Percentiles rank a stretch among this genome's conserved stretches.
Evolutionary conservation across 2,113 vertebrate genomes (phyloP).

Genomic region (Perognathus longimembris): DNA sequence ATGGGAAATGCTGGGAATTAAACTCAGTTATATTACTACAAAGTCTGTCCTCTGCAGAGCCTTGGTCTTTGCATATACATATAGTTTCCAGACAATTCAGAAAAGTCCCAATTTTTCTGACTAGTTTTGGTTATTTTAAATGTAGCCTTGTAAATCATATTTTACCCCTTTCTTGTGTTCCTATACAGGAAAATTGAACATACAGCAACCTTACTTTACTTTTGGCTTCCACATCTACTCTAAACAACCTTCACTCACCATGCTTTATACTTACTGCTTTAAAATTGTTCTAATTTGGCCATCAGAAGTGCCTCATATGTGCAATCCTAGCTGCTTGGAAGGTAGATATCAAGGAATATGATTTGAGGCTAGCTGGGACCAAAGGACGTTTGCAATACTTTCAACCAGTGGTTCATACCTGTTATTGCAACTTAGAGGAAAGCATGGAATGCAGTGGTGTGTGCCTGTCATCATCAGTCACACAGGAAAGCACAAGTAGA

Average conservation of each 20-base stretch:
- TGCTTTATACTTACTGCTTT: neutral
- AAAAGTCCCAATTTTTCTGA: conserved; percentile 28
- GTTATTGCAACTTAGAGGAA: no score
- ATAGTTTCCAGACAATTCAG: conserved; percentile 22
- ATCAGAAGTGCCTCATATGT: no score
- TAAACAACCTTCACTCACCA: neutral
- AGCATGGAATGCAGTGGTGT: no score
- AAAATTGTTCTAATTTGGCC: neutral
- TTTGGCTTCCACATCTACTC: neutral
- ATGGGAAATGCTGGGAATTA: conserved; percentile 11
- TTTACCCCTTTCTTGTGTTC: neutral
- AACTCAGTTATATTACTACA: neutral
- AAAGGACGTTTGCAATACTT: no score
- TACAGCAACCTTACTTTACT: neutral
- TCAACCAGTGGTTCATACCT: no score
- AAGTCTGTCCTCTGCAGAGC: neutral
- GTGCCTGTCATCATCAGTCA: no score
- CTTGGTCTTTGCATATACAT: neutral
- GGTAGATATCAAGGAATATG: no score
- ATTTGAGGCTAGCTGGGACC: no score
- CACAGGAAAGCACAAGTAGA: no score
- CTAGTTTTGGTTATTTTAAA: conserved; percentile 42
- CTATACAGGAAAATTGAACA: neutral
- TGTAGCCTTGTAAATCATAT: neutral
- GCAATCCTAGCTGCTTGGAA: no score